A percentile compares a stretch with the other conserved stretches of the same genome.
phyloP scores from a whole-genome alignment of 2,797 vertebrate genomes.

The Danio albolineatus region DNA sequence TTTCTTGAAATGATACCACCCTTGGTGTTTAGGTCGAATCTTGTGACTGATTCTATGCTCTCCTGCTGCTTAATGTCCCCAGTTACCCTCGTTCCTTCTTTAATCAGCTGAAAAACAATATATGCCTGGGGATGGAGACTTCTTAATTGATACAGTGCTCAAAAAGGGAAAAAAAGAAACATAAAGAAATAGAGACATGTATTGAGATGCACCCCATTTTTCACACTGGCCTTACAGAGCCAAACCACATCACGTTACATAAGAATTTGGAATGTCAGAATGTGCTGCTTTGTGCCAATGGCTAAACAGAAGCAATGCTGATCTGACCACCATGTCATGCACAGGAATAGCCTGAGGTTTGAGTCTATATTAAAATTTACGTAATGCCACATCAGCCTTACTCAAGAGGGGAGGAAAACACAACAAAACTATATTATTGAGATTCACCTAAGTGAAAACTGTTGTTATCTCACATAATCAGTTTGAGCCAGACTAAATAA shows the following conservation, averaged over 20 bases:
- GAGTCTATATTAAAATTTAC: slow-evolving; percentile 43
- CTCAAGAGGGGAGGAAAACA: not conserved
- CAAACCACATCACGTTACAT: slow-evolving; percentile 24
- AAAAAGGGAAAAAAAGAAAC: not conserved
- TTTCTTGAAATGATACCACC: slow-evolving; percentile 4
- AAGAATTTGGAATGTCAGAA: slow-evolving; percentile 30
- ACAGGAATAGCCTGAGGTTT: slow-evolving; percentile 38
- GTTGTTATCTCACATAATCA: not conserved
- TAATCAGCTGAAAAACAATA: not conserved
- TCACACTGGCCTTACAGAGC: slow-evolving; percentile 13
- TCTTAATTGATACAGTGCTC: not conserved
- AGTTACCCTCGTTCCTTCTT: not conserved
- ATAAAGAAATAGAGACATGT: not conserved
- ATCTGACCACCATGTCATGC: slow-evolving; percentile 17
- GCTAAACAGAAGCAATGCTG: slow-evolving; percentile 26
- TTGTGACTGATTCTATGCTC: not conserved
- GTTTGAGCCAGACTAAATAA: not conserved
- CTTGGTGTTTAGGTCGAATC: slow-evolving; percentile 13
- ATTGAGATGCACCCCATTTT: slow-evolving; percentile 8
- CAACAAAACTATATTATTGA: not conserved
- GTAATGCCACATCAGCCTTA: slow-evolving; percentile 3
- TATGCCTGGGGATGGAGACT: not conserved
- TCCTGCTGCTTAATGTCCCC: slow-evolving; percentile 5
- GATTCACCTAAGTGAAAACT: slow-evolving; percentile 11
- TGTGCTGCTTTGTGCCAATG: slow-evolving; percentile 34